These are phyloP conservation scores for Cephalopholis sonnerati DNA, from an alignment of 2,113 vertebrate species.

Conservation along the genomic window DNA sequence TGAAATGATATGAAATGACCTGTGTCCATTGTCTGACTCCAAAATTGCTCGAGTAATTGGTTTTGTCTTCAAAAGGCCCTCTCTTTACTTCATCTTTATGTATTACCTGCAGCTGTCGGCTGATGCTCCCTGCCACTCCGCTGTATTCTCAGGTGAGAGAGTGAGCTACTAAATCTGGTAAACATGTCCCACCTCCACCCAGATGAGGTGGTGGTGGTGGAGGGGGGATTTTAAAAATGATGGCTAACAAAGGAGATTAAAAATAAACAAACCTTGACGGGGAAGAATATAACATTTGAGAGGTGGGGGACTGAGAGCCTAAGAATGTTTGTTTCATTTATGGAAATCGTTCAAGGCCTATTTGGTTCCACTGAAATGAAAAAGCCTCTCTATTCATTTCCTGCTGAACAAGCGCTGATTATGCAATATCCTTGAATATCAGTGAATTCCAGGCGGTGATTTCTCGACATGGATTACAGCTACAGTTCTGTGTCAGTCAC, in stretches of 20 bases:
- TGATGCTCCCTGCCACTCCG: constrained; percentile 33
- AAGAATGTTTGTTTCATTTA: constrained; percentile 69
- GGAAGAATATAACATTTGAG: constrained; percentile 50
- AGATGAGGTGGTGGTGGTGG: not conserved
- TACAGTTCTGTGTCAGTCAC: constrained; percentile 19
- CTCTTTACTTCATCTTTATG: constrained; percentile 63
- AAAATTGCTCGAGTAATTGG: constrained; percentile 67
- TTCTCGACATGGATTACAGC: constrained; percentile 39
- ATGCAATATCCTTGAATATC: constrained; percentile 57
- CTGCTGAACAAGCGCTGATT: constrained; percentile 58
- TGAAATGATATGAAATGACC: constrained; percentile 65
- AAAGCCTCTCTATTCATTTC: constrained; percentile 51
- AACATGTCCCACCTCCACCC: constrained; percentile 53
- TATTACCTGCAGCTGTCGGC: constrained; percentile 36
- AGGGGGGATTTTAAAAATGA: constrained; percentile 51
- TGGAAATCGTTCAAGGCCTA: constrained; percentile 56
- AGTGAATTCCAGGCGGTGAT: constrained; percentile 39
- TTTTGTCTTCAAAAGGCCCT: constrained; percentile 60
- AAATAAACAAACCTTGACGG: constrained; percentile 76
- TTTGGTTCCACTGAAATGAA: constrained; percentile 50
- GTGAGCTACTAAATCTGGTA: constrained; percentile 67
- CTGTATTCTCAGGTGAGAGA: constrained; percentile 59
- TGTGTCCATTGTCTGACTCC: constrained; percentile 48
- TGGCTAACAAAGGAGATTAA: constrained; percentile 76
- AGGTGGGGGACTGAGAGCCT: constrained; percentile 16